These are phyloP conservation scores for Fabriciana adippe DNA, from an alignment of 2,888 invertebrate genomes.

Conservation along the genomic window DNA sequence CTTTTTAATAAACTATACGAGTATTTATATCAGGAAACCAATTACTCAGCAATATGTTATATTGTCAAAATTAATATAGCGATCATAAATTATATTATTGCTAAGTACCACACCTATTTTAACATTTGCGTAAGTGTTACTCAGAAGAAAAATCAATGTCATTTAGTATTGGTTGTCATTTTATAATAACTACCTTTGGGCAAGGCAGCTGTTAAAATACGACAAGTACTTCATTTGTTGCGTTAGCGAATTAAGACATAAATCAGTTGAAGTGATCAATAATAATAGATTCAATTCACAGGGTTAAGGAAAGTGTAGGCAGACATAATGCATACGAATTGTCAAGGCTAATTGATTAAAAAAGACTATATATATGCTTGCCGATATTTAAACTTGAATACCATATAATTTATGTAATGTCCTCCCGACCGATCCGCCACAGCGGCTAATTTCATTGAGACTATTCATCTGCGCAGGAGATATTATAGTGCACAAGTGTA, in stretches of 20 bases:
- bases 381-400: no score
- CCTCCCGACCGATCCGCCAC: no score
- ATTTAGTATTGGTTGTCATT: slow-evolving; percentile 34
- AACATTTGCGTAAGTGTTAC: slow-evolving; percentile 14
- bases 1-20: no score
- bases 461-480: no score
- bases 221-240: slow-evolving; percentile 24
- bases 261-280: slow-evolving; percentile 17
- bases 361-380: no score
- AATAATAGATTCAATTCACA: background rate
- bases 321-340: background rate
- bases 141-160: slow-evolving; percentile 34
- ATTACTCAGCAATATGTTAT: slow-evolving; percentile 17
- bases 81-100: slow-evolving; percentile 19
- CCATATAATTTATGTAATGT: no score
- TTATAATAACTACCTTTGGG: slow-evolving; percentile 33
- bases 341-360: background rate
- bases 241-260: slow-evolving; percentile 19
- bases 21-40: slow-evolving; percentile 8
- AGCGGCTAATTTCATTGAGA: no score
- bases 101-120: slow-evolving; percentile 11
- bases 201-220: slow-evolving; percentile 17
- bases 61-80: slow-evolving; percentile 19
- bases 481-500: no score
- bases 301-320: slow-evolving; percentile 17